Evolutionary conservation across 1,140 invertebrate species (phyloP), one percentile per base, ranked within the genome.

Genomic region (Trichonephila clavata): DNA sequence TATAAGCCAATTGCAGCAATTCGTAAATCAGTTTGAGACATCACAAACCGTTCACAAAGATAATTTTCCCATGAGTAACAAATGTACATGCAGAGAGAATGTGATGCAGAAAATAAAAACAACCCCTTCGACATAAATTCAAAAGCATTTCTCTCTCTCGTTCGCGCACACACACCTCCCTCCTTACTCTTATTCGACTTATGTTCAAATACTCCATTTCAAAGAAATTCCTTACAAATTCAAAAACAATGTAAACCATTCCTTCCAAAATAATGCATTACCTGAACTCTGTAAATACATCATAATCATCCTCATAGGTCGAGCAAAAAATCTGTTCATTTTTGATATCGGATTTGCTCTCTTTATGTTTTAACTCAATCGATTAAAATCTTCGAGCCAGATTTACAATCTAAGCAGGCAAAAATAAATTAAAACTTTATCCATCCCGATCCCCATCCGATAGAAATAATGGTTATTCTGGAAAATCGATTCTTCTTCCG

Each of bases 391-490:
- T 20, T 20, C 50, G 39, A 57, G 21, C 81, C 21, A 50, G 68
- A 32, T 77, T 77, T 77, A 77, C 43, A 84, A 57, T 21, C 50
- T 57, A 13, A 27, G 27, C 59, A 86, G 81, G 8, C 84, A 86
- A 86, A 86, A 86, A 86, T 60, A 86, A 86, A 32, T 39, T n/a
- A 60, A 60, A 86, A 86, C 84, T 83, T 83, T 83, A 83, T 83
- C 81, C 68, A 18, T 77, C 27, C 16, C 68, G 27, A 20, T 32
- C 68, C 68, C 18, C 68, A 77, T 77, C 32, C 39, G 81, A 83
- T 83, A 86, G 61, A 86, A 59, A 24, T 60, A 86, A 86, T 86
- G 60, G 81, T 83, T 83, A 59, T 39, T 77, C 68, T 59, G 16
- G 84, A 57, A 60, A 86, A 86, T 86, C 84, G 84, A 86, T 86